Evolutionary conservation across 2,113 vertebrate species (phyloP), one percentile per base, ranked within the genome.

Genomic region (Nerophis lumbriciformis): DNA sequence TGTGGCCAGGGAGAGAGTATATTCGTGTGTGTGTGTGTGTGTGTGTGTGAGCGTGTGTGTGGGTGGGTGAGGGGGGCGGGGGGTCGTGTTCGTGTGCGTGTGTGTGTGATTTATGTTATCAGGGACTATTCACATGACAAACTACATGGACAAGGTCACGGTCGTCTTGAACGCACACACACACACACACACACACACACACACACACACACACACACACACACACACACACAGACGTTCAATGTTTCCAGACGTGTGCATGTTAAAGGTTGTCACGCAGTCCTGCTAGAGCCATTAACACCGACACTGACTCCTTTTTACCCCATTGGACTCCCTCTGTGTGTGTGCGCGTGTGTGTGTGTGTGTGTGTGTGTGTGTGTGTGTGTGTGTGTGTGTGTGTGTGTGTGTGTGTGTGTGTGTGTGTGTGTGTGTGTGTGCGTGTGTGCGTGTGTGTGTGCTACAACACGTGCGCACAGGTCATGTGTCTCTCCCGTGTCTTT

Each of bases 251-350:
- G 69, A 79, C 65, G 8, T 77, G 72, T 54, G 12, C 11, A 67
- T 55, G 78, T 70, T 59, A 78, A 72, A 84, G 78, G 78, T 80
- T 65, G 67, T 58, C 69, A 42, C 54, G 70, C 54, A 45, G 19
- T 21, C 75, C 83, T 76, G 75, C 54, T 71, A 65, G 61, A 80
- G 65, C 62, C 66, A 69, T 83, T 80, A 75, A 70, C 67, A 60
- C 63, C 6, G 16, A 60, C 6, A 13, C 53, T 28, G 19, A 21
- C 64, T 55, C 35, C 15, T 45, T 45, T 45, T 45, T 45, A 45
- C 45, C 36, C 12, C n/a, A 21, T 19, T 2, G 0, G 21, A 9
- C 48, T 37, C 12, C 6, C 1, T 54, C 1, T 19, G 19, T 19
- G 19, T 19, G 19, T 2, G 19, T 19, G 19, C 2, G 49, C 5